These are phyloP conservation scores for human (Homo sapiens) DNA, from an alignment of 2,113 vertebrate genomes.

Conservation along the genomic window GRCh38 chr13:24426501-24427000, in stretches of 20 bases:
- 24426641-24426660: neutral
- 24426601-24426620: neutral
- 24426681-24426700: neutral
- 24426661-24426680: neutral
- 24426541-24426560: constrained; percentile 89
- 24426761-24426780: too few species aligned
- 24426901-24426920: neutral
- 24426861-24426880: too few species aligned
- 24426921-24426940: neutral
- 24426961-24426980: neutral
- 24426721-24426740: too few species aligned
- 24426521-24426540: constrained; percentile 77
- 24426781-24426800: too few species aligned
- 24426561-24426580: constrained; percentile 87
- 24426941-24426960: neutral
- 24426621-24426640: neutral
- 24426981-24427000: neutral
- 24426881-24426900: too few species aligned
- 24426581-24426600: constrained; percentile 84
- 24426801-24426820: too few species aligned
- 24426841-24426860: too few species aligned
- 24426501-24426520: constrained; percentile 82
- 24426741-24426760: too few species aligned
- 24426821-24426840: too few species aligned
- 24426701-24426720: too few species aligned